Percentiles rank a stretch among this genome's conserved stretches.
phyloP scores from a whole-genome alignment of 2,888 invertebrate species.

The Phragmatobia fuliginosa region DNA sequence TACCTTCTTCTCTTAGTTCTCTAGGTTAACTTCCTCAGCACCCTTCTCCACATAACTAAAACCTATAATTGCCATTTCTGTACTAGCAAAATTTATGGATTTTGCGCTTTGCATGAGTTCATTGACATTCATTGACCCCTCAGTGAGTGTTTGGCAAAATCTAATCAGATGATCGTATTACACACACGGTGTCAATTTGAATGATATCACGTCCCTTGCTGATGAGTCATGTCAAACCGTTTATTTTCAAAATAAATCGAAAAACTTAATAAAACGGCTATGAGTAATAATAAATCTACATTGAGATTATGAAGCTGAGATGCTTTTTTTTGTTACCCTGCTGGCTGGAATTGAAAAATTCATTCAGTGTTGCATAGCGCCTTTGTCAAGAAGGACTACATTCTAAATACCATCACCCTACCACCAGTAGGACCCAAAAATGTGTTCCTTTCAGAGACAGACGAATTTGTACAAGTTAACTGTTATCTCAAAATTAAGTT shows the following conservation, averaged over 20 bases:
- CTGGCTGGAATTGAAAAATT: too few species aligned
- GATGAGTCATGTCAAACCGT: background rate
- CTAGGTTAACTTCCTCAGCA: background rate
- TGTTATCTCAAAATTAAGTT: too few species aligned
- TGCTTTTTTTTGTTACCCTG: too few species aligned
- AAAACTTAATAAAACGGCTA: too few species aligned
- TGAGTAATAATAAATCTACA: too few species aligned
- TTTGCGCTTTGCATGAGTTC: background rate
- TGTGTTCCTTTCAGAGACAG: too few species aligned
- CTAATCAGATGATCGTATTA: constrained; percentile 15
- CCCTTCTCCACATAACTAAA: background rate
- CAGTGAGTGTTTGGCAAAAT: constrained; percentile 1
- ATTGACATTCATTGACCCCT: background rate
- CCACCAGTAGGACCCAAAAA: too few species aligned
- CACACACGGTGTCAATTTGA: constrained; percentile 7
- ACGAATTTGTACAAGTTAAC: too few species aligned
- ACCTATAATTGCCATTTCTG: background rate
- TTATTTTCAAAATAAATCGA: background rate
- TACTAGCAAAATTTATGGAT: background rate
- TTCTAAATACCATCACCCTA: too few species aligned
- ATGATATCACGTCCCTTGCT: background rate
- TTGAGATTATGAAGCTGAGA: too few species aligned
- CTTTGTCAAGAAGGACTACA: too few species aligned
- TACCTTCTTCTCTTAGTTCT: background rate
- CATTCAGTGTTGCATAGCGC: too few species aligned